A percentile compares a stretch with the other conserved stretches of the same genome.
phyloP scores from a whole-genome alignment of 2,888 invertebrate species.

The Beris morrisii region DNA sequence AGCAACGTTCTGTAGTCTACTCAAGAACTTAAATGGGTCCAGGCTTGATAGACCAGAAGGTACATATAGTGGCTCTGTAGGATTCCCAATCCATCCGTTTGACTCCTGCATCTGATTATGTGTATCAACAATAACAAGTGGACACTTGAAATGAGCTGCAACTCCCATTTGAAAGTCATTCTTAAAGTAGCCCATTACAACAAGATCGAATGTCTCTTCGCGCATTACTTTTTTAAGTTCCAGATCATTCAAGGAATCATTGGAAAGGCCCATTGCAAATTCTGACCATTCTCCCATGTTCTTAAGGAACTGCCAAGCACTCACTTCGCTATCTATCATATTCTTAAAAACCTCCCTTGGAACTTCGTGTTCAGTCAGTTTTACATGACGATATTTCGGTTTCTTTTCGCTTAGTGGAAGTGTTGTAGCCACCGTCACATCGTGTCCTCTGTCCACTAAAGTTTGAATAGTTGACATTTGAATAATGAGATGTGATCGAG shows the following conservation, averaged over 20 bases:
- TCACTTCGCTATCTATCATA: too few species aligned
- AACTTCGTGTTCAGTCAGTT: background rate
- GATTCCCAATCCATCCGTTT: slow-evolving; percentile 47
- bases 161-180: slow-evolving; percentile 41
- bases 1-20: slow-evolving; percentile 7
- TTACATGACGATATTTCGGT: slow-evolving; percentile 1
- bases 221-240: slow-evolving; percentile 41
- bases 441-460: slow-evolving; percentile 48
- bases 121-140: slow-evolving; percentile 45
- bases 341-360: background rate
- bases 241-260: slow-evolving; percentile 37
- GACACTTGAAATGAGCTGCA: slow-evolving; percentile 49
- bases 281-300: too few species aligned
- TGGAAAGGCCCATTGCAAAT: background rate
- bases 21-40: slow-evolving; percentile 5
- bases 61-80: slow-evolving; percentile 45
- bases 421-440: slow-evolving; percentile 47
- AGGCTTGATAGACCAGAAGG: slow-evolving; percentile 40
- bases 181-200: slow-evolving; percentile 48
- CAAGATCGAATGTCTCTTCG: slow-evolving; percentile 45
- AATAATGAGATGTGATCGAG: slow-evolving; percentile 50
- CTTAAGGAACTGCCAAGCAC: too few species aligned
- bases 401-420: slow-evolving; percentile 37
- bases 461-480: slow-evolving; percentile 46
- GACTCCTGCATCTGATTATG: slow-evolving; percentile 45